Base-by-base conservation (phyloP, 2,113 vertebrate species). In the Panurus biarmicus region DNA sequence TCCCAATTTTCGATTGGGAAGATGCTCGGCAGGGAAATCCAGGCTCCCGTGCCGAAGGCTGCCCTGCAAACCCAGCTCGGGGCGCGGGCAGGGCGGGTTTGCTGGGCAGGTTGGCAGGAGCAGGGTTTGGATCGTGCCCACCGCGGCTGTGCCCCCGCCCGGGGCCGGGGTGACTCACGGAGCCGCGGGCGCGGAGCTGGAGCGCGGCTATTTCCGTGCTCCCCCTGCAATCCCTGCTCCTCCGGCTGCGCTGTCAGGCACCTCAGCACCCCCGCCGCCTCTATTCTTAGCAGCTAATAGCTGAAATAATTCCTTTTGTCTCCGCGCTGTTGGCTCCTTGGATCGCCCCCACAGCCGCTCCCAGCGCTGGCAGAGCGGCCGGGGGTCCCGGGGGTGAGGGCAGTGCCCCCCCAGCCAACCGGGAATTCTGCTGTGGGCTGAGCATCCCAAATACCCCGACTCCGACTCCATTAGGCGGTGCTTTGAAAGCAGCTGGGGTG, bases 251-350 rank as follows among this genome's bases (percentile, higher is more conserved):
- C 89, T 51, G 35, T 28, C 80, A 83, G 87, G 60, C 81, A 85
- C 90, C 90, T 88, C 90, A 50, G 73, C 93, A 90, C 72, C 93
- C 91, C 73, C 57, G 33, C 75, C 53, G 25, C 54, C 93, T 84
- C 95, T 97, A 90, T 96, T 96, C 90, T 95, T 96, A 96, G 95
- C 79, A 82, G 80, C 93, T 93, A 93, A 96, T 87, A 93, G 93
- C 95, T 83, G 87, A 89, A 97, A 95, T 94, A 94, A 97, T 79
- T 50, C 78, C 89, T 82, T 96, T 94, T 81, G 91, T 92, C 94
- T 95, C 81, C 83, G 85, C 40, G 6, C 85, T 57, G 38, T 7
- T 25, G 87, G 88, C 57, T 93, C 92, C 86, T 78, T 3, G 31
- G 17, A 11, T 92, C 71, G 75, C 50, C 75, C 93, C 76, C 29